Base-by-base conservation (phyloP, 2,888 invertebrate species). In the Halictus quadricinctus region DNA sequence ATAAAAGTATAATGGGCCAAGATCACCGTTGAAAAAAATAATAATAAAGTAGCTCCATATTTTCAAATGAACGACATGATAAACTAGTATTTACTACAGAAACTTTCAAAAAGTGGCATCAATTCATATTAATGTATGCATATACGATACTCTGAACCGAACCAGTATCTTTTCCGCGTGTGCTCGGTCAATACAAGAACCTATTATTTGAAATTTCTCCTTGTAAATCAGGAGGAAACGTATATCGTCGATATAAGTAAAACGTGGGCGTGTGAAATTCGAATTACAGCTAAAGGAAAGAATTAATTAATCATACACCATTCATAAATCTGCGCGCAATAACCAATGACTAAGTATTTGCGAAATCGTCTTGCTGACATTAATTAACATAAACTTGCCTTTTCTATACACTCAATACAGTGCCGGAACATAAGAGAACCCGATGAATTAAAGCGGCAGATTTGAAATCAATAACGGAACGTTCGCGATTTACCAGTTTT, bases 301-400 rank as follows among this genome's bases (percentile, higher is more conserved):
- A 74, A 46, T 12, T 58, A 46, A 54, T 86, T 72, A 72, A 80
- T 82, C 41, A 48, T 60, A 21, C 18, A 54, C 60, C 43, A 78
- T 76, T 80, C 29, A 72, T 83, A 79, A 79, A 79, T 54, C 29
- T 69, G n/a, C 36, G 29, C 7, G 46, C 58, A 87, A 83, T 78
- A 80, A 86, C 72, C 78, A 78, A 79, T 76, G 72, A 83, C 48
- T 72, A 36, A 36, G 36, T 36, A 75, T 86, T 81, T 81, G 72
- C 72, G 54, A 85, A 81, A 81, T 86, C n/a, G 66, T 82, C 69
- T 74, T 81, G 58, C 58, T 58, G 79, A 83, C 80, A 81, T 84
- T 87, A 89, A 88, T 89, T 88, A 88, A 87, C 79, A 87, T 83
- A 80, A 85, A 76, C 79, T 81, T 64, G 78, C 74, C 78, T 85